Percentiles rank a stretch among this genome's conserved stretches.
phyloP scores from a whole-genome alignment of 2,888 invertebrate species.

The Lamellibrachia satsuma region DNA sequence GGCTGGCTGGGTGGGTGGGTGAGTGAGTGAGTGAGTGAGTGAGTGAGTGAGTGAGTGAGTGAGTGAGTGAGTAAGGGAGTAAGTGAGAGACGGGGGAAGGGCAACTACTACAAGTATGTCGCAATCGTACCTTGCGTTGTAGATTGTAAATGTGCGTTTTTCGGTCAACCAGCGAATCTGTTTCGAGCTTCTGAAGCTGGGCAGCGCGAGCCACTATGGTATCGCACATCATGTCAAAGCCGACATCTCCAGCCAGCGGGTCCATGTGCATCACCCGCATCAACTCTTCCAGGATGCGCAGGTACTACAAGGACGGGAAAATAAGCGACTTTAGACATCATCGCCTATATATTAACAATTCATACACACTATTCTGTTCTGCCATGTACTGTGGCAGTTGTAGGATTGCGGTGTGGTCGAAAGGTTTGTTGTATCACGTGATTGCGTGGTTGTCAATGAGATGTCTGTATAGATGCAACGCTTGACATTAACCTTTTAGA shows the following conservation, averaged over 20 bases:
- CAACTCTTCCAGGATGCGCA: constrained; percentile 82
- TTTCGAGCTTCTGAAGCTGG: constrained; percentile 82
- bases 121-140: constrained; percentile 74
- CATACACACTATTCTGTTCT: not conserved
- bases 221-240: constrained; percentile 84
- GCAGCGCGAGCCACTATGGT: constrained; percentile 85
- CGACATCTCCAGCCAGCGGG: constrained; percentile 82
- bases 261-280: constrained; percentile 86
- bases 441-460: not conserved
- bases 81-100: not conserved
- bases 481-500: too few relatives aligned
- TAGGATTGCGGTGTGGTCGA: not conserved
- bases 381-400: not conserved
- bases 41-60: not conserved
- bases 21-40: not conserved
- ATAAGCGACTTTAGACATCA: not conserved
- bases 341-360: not conserved
- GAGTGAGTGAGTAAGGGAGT: not conserved
- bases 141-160: constrained; percentile 88
- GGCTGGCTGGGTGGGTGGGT: not conserved
- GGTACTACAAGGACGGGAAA: constrained; percentile 48
- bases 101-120: constrained; percentile 57
- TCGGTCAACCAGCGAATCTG: constrained; percentile 85
- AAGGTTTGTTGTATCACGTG: not conserved
- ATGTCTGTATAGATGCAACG: too few relatives aligned